Evolutionary conservation across 1,140 invertebrate species (phyloP), one percentile per base, ranked within the genome.

Genomic region (Dryas iulia): DNA sequence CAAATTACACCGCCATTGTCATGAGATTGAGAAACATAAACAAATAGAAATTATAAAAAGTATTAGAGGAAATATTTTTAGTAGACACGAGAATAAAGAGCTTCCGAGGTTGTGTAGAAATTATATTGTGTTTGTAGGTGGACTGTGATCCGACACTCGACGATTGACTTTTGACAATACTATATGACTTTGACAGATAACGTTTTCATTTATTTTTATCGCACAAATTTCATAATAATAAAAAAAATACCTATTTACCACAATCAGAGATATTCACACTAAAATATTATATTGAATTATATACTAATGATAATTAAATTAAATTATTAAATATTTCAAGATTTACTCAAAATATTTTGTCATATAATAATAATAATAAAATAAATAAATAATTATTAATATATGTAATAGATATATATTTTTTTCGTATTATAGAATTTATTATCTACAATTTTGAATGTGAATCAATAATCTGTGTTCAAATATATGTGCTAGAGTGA

Each of bases 161-260:
- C 79, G 75, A 81, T 73, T 75, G 64, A 82, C 75, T 77, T 78
- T 90, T 90, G 87, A 90, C 87, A 90, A 89, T 87, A 90, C 84
- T 81, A 67, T 78, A 84, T 83, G 79, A 89, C 81, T 82, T 85
- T 86, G 86, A 87, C 85, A 85, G 81, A 83, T 73, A 75, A 74
- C 65, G 72, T 69, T 73, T n/a, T 74, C 74, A 71, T 74, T 73
- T 79, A 79, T 83, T 83, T 84, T 83, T 84, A 77, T 81, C 84
- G 87, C 87, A 89, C 87, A 90, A 90, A 76, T 28, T 54, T 56
- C 52, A 28, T 52, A 33, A 14, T 39, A n/a, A n/a, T 47, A 47
- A 47, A 47, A 14, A n/a, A 21, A 71, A 47, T 14, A 72, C 62
- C 66, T 81, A 78, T 77, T 73, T 70, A 78, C 72, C 71, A 70